Evolutionary conservation across 2,113 vertebrate genomes (phyloP).

Genomic region (Prinia subflava): DNA sequence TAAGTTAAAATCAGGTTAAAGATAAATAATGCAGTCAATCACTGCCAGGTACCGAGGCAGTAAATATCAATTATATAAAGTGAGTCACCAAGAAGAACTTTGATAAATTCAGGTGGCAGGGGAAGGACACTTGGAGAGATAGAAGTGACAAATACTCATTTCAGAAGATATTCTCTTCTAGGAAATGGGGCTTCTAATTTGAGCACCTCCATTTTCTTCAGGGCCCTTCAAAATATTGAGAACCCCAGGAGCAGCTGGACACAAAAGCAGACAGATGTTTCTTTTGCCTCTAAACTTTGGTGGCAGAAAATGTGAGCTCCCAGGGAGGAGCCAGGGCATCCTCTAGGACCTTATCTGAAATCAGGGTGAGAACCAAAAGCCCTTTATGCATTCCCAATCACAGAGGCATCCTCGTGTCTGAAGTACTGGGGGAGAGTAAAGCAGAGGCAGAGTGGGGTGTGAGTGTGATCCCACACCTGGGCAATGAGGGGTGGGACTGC

Average conservation of each 20-base stretch:
- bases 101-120: not conserved
- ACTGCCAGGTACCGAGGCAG: not conserved
- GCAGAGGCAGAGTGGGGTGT: fast-evolving
- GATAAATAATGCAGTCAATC: not conserved
- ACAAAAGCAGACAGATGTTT: not conserved
- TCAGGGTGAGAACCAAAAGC: not conserved
- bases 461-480: too few species aligned
- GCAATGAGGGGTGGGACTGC: not conserved
- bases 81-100: not conserved
- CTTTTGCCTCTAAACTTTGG: not conserved
- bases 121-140: not conserved
- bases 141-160: not conserved
- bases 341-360: not conserved
- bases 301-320: not conserved
- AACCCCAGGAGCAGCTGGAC: not conserved
- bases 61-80: not conserved
- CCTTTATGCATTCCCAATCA: not conserved
- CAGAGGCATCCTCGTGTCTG: not conserved
- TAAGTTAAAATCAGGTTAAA: conserved; percentile 7
- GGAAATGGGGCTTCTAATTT: not conserved
- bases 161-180: not conserved
- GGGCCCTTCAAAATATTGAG: not conserved
- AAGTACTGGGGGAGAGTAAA: not conserved
- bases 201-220: not conserved
- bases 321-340: not conserved